Evolutionary conservation across 2,797 vertebrate genomes (phyloP).

Genomic region (Phoeniculus purpureus): DNA sequence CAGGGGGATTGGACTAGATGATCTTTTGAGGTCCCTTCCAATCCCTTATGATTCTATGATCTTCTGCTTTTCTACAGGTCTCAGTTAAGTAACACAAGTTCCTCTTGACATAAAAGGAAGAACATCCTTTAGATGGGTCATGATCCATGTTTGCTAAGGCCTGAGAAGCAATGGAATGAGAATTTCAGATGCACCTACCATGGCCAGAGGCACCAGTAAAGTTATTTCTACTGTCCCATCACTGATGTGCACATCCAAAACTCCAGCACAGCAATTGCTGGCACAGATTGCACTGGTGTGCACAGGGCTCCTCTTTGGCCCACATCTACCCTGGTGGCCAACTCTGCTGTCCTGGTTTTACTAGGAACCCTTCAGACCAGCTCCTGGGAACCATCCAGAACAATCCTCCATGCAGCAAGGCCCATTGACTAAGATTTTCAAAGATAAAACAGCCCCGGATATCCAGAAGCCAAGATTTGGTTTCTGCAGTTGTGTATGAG

Average conservation of each 20-base stretch:
- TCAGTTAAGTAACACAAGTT: neutral
- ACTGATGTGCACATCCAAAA: neutral
- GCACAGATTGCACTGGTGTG: neutral
- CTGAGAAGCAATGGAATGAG: neutral
- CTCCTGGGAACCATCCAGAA: neutral
- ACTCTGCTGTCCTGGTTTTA: neutral
- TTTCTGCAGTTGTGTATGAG: rapidly evolving
- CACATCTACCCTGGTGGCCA: neutral
- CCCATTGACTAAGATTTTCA: neutral
- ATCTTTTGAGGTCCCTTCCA: no score
- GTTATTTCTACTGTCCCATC: neutral
- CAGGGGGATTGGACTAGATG: no score
- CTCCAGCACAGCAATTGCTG: rapidly evolving
- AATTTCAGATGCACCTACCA: neutral
- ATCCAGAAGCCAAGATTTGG: neutral
- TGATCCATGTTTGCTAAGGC: neutral
- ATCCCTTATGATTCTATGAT: no score
- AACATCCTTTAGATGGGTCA: neutral
- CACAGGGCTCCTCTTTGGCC: neutral
- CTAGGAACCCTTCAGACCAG: neutral
- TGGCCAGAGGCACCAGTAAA: neutral
- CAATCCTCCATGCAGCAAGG: neutral
- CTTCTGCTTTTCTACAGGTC: neutral
- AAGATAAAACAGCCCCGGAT: neutral
- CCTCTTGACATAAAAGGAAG: neutral